Conservation (phyloP, 2,113 vertebrate genomes). For the Periophthalmus modestus region DNA sequence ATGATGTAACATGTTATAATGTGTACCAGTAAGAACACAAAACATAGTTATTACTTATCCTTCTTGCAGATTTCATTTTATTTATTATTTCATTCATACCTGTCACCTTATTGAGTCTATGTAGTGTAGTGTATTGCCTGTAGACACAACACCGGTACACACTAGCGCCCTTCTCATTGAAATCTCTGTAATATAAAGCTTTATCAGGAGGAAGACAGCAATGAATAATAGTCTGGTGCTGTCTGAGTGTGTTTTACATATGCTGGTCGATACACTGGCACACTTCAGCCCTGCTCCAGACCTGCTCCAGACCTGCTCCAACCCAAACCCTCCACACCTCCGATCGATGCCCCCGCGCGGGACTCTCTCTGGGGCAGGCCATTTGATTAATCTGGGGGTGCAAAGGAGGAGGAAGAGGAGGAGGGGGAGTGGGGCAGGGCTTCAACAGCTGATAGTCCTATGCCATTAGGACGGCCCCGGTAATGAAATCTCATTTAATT, state of each 20-base stretch:
- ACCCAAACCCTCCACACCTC: conserved; percentile 63
- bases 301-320: conserved; percentile 56
- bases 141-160: not conserved
- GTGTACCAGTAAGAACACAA: no score
- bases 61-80: no score
- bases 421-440: conserved; percentile 79
- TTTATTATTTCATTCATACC: no score
- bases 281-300: conserved; percentile 62
- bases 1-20: no score
- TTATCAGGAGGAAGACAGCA: conserved; percentile 23
- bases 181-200: not conserved
- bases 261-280: conserved; percentile 69
- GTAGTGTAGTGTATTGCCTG: not conserved
- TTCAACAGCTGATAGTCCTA: conserved; percentile 86
- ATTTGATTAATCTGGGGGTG: conserved; percentile 82
- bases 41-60: no score
- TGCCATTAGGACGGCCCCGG: conserved; percentile 95
- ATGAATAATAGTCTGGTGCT: conserved; percentile 72
- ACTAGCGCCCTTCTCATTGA: not conserved
- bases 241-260: conserved; percentile 71
- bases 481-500: conserved; percentile 99
- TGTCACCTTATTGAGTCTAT: no score
- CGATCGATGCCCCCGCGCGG: conserved; percentile 76
- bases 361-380: conserved; percentile 78
- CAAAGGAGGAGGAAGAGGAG: conserved; percentile 76